Evolutionary conservation across 1,140 invertebrate species (phyloP).

Genomic region (Cataglyphis hispanica): DNA sequence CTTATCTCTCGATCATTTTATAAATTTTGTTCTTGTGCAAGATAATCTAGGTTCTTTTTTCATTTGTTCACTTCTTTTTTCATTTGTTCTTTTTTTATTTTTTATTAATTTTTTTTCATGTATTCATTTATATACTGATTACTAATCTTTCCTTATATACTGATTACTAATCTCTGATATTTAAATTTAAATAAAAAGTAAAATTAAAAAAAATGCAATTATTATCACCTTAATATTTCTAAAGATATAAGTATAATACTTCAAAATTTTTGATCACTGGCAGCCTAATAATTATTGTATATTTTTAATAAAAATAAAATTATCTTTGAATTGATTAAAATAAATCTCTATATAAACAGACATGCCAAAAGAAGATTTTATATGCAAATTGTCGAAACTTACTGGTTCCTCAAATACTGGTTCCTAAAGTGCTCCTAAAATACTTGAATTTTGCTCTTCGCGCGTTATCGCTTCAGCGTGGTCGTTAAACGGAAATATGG

Average conservation of each 20-base stretch:
- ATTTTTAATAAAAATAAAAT: background rate
- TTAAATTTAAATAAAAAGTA: slow-evolving; percentile 2
- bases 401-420: no score
- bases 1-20: background rate
- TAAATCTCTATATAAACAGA: background rate
- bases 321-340: background rate
- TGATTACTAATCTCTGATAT: slow-evolving; percentile 6
- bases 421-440: no score
- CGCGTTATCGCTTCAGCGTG: background rate
- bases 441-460: background rate
- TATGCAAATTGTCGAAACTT: background rate
- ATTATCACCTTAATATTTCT: background rate
- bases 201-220: background rate
- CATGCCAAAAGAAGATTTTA: background rate
- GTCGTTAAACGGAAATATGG: background rate
- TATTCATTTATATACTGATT: background rate
- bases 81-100: background rate
- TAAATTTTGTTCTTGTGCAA: background rate
- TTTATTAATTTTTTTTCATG: no score
- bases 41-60: background rate
- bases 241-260: background rate
- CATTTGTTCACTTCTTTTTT: background rate
- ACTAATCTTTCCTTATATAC: no score
- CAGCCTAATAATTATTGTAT: background rate
- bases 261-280: background rate